Evolutionary conservation across 2,113 vertebrate species (phyloP).

Genomic region (Poecile atricapillus): DNA sequence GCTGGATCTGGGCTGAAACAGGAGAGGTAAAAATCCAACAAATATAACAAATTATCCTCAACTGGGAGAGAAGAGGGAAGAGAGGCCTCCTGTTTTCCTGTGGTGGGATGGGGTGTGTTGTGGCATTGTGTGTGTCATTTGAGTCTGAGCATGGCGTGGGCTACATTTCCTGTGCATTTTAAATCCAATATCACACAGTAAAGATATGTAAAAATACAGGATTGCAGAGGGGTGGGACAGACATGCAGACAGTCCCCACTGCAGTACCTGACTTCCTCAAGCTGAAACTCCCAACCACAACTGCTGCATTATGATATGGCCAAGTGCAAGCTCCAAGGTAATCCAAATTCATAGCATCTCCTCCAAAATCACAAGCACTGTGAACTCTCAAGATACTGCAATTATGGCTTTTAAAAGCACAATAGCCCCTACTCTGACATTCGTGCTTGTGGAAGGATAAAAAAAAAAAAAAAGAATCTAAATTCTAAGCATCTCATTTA

Average conservation of each 20-base stretch:
- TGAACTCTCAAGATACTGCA: neutral
- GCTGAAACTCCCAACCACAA: neutral
- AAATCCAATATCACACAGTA: neutral
- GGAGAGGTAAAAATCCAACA: neutral
- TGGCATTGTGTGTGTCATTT: fast-evolving
- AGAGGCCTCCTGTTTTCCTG: neutral
- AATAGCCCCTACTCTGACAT: neutral
- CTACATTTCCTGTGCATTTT: neutral
- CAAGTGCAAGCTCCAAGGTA: neutral
- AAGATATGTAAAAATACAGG: neutral
- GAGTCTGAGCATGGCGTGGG: neutral
- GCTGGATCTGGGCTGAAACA: neutral
- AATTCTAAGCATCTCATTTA: neutral
- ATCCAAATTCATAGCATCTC: neutral
- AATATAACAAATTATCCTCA: neutral
- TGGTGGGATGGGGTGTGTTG: neutral
- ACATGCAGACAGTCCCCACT: neutral
- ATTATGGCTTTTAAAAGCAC: neutral
- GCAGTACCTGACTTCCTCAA: neutral
- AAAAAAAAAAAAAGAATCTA: neutral
- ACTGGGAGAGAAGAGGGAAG: neutral
- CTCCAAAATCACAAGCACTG: neutral
- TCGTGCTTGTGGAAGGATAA: neutral
- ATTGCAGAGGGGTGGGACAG: neutral
- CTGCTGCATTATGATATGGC: neutral